Evolutionary conservation across 2,797 vertebrate species (phyloP), one percentile per base, ranked within the genome.

Genomic region (Champsocephalus gunnari): DNA sequence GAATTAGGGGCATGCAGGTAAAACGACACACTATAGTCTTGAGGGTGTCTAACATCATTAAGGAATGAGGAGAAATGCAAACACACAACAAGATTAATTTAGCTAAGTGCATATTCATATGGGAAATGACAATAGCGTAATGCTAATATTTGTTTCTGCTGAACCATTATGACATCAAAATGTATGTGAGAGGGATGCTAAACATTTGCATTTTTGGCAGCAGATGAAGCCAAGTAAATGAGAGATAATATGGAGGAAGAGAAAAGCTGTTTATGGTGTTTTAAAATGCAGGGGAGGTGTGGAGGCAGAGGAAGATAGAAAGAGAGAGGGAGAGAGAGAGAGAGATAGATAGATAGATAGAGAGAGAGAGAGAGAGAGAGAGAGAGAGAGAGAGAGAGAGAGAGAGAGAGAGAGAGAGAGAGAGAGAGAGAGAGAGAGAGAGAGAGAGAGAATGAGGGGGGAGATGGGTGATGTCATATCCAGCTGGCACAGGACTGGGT

Each of bases 381-480:
- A 48, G 17, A 1, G 12, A 13, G 45, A 53, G 49, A 57, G 14
- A 55, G 11, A 54, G 21, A 55, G 21, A 12, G 9, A 12, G 9
- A 53, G 50, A 28, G 43, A 28, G 3, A 28, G 24, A 28, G 32
- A 28, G 45, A 48, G 47, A 48, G 2, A 53, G 49, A 57, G 14
- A 55, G 10, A 54, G 21, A 55, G 21, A 12, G 9, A 12, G 9
- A 53, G 50, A 28, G 43, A 28, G 3, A 28, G 24, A 28, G 32
- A 28, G 45, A 48, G 47, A 48, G 17, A 1, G 12, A 13, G 45
- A 24, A 47, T 9, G 17, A 11, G 13, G 51, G 28, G 45, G 13
- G 41, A 44, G 55, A 63, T 56, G 64, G 71, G 70, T 78, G 76
- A 87, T 73, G 82, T 82, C 77, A 90, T 79, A 83, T 78, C 51